Base-by-base conservation (phyloP, 1,140 invertebrate genomes). In the Magallana ariakensis region DNA sequence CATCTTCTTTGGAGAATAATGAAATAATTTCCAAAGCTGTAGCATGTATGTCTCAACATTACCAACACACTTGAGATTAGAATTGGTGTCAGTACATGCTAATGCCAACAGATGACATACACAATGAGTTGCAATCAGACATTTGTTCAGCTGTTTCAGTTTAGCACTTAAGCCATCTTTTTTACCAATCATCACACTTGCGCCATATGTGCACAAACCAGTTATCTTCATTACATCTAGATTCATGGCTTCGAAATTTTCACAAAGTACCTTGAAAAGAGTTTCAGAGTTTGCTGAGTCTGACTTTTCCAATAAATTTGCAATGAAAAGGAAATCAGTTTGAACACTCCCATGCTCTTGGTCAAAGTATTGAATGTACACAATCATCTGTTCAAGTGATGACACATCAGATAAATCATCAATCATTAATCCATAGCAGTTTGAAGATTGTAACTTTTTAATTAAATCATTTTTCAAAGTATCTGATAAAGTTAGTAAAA, bases 11-110 rank as follows among this genome's bases (percentile, higher is more conserved):
- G 83, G 83, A n/a, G 81, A 83, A 80, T 80, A 60, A 22, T 83
- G 53, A 83, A 87, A 87, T n/a, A 53, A 80, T n/a, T 85, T 57
- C 86, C 83, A 87, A 22, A 87, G 56, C n/a, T 87, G 86, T 16
- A 84, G 58, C 83, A 84, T 84, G 16, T 84, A 60, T 60, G 82
- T 84, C 66, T 80, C 56, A 6, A 88, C 75, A 88, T 66, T 58
- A 19, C 83, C 54, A n/a, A 82, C 60, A 85, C 70, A 60, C 84
- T 80, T 88, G 9, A 85, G 53, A 80, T 19, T 11, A 15, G 83
- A 26, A 66, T 82, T 88, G 0, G 56, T 62, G 16, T 88, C 75
- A 53, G 56, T 88, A 58, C 87, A 87, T 46, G 85, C 58, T 8
- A 88, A 80, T n/a, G 81, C 85, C 7, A 88, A 80, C 54, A 66